Conservation (phyloP, 2,797 vertebrate species). For the Gambusia yucatana region DNA sequence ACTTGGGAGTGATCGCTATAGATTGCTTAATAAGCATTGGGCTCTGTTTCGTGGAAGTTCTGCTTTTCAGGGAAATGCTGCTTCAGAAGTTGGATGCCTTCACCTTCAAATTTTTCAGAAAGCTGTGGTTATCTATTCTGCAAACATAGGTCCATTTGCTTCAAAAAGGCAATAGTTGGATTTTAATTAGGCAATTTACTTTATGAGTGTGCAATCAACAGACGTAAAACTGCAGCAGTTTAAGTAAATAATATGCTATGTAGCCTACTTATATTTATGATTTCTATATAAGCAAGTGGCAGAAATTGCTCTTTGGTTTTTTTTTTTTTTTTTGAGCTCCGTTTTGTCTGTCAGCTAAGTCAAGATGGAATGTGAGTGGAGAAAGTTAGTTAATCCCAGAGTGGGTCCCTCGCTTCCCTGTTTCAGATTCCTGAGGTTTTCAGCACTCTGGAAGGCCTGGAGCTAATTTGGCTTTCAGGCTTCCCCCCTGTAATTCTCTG, state of each 20-base stretch:
- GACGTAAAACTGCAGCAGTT: constrained; percentile 20
- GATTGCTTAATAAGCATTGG: neutral
- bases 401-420: constrained; percentile 58
- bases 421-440: constrained; percentile 82
- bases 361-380: constrained; percentile 13
- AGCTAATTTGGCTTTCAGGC: constrained; percentile 79
- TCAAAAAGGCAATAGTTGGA: neutral
- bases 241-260: constrained; percentile 9
- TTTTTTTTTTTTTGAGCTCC: constrained; percentile 33
- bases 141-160: constrained; percentile 24
- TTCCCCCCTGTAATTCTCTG: constrained; percentile 77
- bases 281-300: constrained; percentile 21
- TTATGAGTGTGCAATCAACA: constrained; percentile 4
- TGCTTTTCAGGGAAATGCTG: neutral
- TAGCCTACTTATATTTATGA: constrained; percentile 23
- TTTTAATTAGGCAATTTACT: neutral
- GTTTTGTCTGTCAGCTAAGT: constrained; percentile 48
- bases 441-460: constrained; percentile 68
- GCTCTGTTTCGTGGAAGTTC: neutral
- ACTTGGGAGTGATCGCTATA: neutral
- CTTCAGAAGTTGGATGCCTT: neutral
- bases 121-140: neutral
- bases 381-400: constrained; percentile 60
- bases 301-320: constrained; percentile 27
- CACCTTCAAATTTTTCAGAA: neutral